Evolutionary conservation across 1,140 invertebrate genomes (phyloP).

Genomic region (Drosophila parabipectinata): DNA sequence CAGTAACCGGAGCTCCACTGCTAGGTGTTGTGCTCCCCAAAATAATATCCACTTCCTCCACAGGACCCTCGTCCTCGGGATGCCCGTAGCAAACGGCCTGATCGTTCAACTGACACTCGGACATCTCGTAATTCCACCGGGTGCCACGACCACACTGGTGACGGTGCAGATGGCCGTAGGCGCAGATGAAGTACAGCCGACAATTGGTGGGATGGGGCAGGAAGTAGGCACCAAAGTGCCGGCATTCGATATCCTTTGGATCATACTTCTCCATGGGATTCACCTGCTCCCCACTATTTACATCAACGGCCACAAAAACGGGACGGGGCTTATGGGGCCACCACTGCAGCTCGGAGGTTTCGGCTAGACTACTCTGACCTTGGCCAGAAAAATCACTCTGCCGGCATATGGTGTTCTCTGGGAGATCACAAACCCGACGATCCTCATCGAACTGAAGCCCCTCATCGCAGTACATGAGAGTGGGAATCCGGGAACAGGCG

Average conservation of each 20-base stretch:
- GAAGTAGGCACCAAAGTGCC: constrained; percentile 77
- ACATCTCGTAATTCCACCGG: constrained; percentile 61
- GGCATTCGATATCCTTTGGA: constrained; percentile 63
- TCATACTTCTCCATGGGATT: constrained; percentile 71
- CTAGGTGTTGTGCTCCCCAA: constrained; percentile 29
- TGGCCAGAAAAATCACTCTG: neutral
- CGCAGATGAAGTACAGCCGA: constrained; percentile 70
- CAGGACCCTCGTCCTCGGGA: neutral
- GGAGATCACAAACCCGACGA: constrained; percentile 44
- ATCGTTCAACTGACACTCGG: constrained; percentile 57
- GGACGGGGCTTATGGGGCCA: constrained; percentile 58
- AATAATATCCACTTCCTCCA: neutral
- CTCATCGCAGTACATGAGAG: constrained; percentile 49
- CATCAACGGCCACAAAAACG: constrained; percentile 64
- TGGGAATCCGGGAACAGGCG: constrained; percentile 46
- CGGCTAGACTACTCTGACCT: too few relatives aligned
- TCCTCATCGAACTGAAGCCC: constrained; percentile 55
- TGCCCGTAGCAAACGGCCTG: constrained; percentile 53
- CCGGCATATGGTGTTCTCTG: constrained; percentile 51
- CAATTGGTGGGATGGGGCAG: constrained; percentile 74
- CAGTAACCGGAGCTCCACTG: constrained; percentile 41
- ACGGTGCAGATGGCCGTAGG: constrained; percentile 68
- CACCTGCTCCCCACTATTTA: constrained; percentile 51
- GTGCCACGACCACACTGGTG: constrained; percentile 72
- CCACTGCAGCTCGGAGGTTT: constrained; percentile 30